phyloP scores from a whole-genome alignment of 2,888 invertebrate species.

The Teleiodes luculella region DNA sequence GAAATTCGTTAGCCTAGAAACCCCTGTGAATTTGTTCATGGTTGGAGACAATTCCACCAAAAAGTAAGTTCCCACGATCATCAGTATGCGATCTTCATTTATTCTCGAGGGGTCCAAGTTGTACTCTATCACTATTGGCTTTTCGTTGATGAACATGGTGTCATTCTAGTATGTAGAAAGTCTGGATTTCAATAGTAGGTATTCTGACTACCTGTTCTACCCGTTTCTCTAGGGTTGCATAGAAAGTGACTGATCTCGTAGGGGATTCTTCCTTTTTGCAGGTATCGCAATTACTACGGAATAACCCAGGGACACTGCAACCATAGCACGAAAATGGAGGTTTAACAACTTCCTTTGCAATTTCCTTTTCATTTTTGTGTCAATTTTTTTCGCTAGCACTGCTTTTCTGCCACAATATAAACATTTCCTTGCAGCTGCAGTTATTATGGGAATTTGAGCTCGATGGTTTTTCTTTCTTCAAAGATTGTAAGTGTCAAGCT shows the following conservation, averaged over 20 bases:
- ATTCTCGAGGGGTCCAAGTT: too few species aligned
- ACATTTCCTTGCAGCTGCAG: not conserved
- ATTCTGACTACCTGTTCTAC: constrained; percentile 12
- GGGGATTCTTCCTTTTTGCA: constrained; percentile 18
- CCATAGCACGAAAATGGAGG: constrained; percentile 23
- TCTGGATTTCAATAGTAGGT: constrained; percentile 21
- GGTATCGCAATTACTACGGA: constrained; percentile 20
- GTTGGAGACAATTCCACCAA: too few species aligned
- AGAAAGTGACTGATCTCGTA: constrained; percentile 12
- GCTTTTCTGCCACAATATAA: not conserved
- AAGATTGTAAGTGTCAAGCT: constrained; percentile 10
- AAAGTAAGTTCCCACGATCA: too few species aligned
- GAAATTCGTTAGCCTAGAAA: too few species aligned
- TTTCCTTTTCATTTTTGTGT: not conserved
- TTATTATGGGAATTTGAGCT: too few species aligned
- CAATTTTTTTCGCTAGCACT: not conserved
- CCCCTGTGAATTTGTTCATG: too few species aligned
- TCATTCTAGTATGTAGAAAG: too few species aligned
- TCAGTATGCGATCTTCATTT: too few species aligned
- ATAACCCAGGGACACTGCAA: constrained; percentile 25
- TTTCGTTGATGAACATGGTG: too few species aligned
- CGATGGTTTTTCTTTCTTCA: not conserved
- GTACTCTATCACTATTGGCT: too few species aligned
- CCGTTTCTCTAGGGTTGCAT: constrained; percentile 1
- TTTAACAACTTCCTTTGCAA: not conserved